Evolutionary conservation across 2,888 invertebrate genomes (phyloP), one percentile per base, ranked within the genome.

Genomic region (Pedicia rivosa): DNA sequence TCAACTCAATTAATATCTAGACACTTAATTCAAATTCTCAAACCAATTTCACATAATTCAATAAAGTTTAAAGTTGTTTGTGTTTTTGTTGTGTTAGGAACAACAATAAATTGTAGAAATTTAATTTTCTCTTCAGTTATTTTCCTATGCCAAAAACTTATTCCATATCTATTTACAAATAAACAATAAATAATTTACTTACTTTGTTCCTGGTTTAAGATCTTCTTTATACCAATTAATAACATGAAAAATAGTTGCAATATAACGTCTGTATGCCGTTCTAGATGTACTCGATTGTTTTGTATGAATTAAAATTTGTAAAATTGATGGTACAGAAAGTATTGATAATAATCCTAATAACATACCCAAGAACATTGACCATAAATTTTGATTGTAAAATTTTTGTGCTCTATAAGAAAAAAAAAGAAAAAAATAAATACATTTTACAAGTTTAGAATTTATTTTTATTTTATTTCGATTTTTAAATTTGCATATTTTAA

Each of bases 191-290:
- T 8, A 24, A n/a, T n/a, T 20, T 32, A 63, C 66, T 62, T 53
- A 74, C 76, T 54, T 58, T 37, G 68, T 68, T 24, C 68, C 65
- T 2, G 71, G 70, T 44, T 68, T 69, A 22, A 81, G 67, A 36
- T 78, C 73, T 20, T 72, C 61, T 40, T 72, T 69, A 54, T 88
- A 86, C 91, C 91, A 92, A 4, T 73, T 57, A 12, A 72, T 57
- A 40, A 79, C 74, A 50, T 90, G 86, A 4, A 78, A 65, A 28
- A 83, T 62, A 0, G 91, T 91, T 5, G 78, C 71, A 7, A 83
- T 57, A 54, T 91, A 91, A 47, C 91, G 66, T 42, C 66, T 70
- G 56, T 83, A 83, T 0, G 86, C 77, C 1, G 72, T 68, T 33
- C 65, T 57, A 1, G 68, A 57, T 2, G 71, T 73, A 35, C 70